Conservation (phyloP, 1,140 invertebrate species). For the Drosophila sproati region DNA sequence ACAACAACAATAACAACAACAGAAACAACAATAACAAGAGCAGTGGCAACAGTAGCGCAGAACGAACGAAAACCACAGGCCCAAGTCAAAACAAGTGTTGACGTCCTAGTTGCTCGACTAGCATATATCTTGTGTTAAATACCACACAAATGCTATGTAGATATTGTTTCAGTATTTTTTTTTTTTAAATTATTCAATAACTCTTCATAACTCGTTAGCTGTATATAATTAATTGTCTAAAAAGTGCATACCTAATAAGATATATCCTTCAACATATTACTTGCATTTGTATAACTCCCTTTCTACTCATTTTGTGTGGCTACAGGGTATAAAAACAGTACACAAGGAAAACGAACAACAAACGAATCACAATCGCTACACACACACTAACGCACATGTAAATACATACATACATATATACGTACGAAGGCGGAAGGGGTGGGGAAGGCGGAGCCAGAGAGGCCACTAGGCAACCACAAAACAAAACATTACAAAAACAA, state of each 20-base stretch:
- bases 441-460: slow-evolving; percentile 1
- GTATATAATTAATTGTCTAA: too few relatives aligned
- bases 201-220: too few relatives aligned
- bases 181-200: too few relatives aligned
- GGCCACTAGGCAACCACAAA: slow-evolving; percentile 65
- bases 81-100: slow-evolving; percentile 55
- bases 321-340: slow-evolving; percentile 50
- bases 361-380: slow-evolving; percentile 59
- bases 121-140: background rate
- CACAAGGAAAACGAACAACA: slow-evolving; percentile 43
- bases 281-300: background rate
- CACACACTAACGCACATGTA: background rate
- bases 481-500: slow-evolving; percentile 66
- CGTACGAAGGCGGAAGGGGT: background rate
- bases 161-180: too few relatives aligned
- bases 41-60: slow-evolving; percentile 23
- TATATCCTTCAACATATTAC: too few relatives aligned
- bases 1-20: slow-evolving; percentile 28
- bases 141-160: too few relatives aligned
- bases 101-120: background rate
- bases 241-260: too few relatives aligned
- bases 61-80: slow-evolving; percentile 60
- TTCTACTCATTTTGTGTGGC: background rate
- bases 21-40: slow-evolving; percentile 30
- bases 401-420: background rate